A percentile compares a stretch with the other conserved stretches of the same genome.
Conservation (phyloP, 2,888 invertebrate species). For the Aelia acuminata region DNA sequence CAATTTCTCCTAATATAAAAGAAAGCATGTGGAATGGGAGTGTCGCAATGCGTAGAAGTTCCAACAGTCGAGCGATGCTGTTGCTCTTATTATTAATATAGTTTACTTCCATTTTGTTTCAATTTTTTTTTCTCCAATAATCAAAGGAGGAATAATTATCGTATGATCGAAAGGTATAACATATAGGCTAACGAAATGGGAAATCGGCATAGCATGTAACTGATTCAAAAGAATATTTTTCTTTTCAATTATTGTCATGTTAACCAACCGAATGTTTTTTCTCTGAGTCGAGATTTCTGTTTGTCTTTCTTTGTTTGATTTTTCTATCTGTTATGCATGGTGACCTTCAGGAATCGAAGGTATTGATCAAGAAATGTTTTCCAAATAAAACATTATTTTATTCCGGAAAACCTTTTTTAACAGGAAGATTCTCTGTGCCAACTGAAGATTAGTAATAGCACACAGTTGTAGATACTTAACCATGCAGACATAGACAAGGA, state of each 20-base stretch:
- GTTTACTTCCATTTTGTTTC: background rate
- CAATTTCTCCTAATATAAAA: background rate
- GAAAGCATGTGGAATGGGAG: background rate
- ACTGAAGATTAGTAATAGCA: too few relatives aligned
- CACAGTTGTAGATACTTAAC: too few relatives aligned
- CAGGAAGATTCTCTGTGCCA: background rate
- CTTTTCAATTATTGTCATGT: too few relatives aligned
- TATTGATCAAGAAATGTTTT: background rate
- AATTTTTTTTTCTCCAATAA: too few relatives aligned
- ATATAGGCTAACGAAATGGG: too few relatives aligned
- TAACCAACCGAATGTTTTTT: too few relatives aligned
- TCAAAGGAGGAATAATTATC: too few relatives aligned
- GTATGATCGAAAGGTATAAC: too few relatives aligned
- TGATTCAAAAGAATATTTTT: too few relatives aligned
- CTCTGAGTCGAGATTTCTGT: background rate
- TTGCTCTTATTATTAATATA: background rate
- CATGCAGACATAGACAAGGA: too few relatives aligned
- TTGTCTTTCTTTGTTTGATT: background rate
- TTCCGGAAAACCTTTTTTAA: background rate
- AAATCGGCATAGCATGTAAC: too few relatives aligned
- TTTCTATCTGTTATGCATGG: background rate
- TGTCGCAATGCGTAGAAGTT: background rate
- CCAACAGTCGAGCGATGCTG: background rate
- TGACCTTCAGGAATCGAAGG: constrained; percentile 28
- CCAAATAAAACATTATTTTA: background rate